phyloP scores from a whole-genome alignment of 2,113 vertebrate species.

The Cyrtonyx montezumae region DNA sequence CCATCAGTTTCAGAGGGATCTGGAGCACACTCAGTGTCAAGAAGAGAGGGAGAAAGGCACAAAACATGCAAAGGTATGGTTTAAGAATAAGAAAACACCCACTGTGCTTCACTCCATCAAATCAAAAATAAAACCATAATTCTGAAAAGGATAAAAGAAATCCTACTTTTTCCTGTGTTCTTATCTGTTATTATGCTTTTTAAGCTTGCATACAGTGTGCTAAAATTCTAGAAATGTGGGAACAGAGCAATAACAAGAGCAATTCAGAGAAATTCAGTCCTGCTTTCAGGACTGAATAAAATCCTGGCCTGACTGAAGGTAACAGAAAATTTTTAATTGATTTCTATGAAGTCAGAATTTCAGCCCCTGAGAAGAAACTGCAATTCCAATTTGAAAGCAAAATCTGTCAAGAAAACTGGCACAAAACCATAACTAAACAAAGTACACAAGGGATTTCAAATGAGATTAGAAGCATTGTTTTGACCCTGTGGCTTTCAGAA shows the following conservation, averaged over 20 bases:
- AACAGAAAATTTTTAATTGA: neutral
- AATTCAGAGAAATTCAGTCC: too few species aligned
- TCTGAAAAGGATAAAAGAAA: neutral
- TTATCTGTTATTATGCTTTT: neutral
- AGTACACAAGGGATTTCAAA: constrained; percentile 47
- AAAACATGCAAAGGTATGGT: neutral
- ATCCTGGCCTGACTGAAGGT: neutral
- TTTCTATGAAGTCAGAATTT: neutral
- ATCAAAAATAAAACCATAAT: neutral
- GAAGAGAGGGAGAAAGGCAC: neutral
- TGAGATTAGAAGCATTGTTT: constrained; percentile 54
- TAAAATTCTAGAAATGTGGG: neutral
- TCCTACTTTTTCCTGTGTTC: neutral
- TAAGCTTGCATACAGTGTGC: neutral
- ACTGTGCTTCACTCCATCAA: neutral
- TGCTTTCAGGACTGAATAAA: neutral
- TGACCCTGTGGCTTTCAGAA: constrained; percentile 37
- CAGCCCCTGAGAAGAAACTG: constrained; percentile 15
- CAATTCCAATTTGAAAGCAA: neutral
- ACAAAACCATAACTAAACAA: constrained; percentile 45
- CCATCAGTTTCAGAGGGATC: neutral
- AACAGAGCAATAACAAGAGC: neutral
- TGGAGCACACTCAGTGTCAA: neutral
- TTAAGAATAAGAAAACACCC: neutral
- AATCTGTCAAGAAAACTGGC: constrained; percentile 29